Evolutionary conservation across 1,140 invertebrate genomes (phyloP), one percentile per base, ranked within the genome.

Genomic region (Episyrphus balteatus): DNA sequence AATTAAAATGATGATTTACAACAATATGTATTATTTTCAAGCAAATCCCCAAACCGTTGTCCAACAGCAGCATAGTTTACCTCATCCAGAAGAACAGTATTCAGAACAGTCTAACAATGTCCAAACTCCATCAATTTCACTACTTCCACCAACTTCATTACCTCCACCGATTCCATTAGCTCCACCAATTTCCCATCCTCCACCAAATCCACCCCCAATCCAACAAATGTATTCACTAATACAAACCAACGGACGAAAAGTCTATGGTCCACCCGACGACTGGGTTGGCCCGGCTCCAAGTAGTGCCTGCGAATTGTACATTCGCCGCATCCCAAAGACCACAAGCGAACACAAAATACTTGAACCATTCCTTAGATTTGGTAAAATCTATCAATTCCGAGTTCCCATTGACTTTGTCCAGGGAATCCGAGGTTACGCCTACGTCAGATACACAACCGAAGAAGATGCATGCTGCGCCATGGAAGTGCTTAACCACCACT

Each of bases 321-420:
- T 92, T 18, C 87, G 86, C 0, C 88, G 84, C 59, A 73, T 93
- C 11, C 88, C 88, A 0, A 68, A 83, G 13, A 77, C 87, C 57
- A 70, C 83, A 43, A 86, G 76, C 57, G 89, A 92, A 70, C 79
- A 88, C 56, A 83, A 87, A 46, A 66, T 93, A 6, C 78, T 90
- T n/a, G 84, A 86, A 0, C 58, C 91, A 0, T 89, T 92, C 54
- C 61, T 69, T 1, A 51, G 42, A 11, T 92, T 75, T 18, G 81
- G 80, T 0, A 63, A 73, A 41, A 78, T 93, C 44, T 89, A 88
- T 62, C 80, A 87, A 57, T 70, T 89, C 39, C 72, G 88, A 0
- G 68, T 92, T 2, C 91, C 86, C 82, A 82, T 86, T 77, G 81
- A 87, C 54, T 83, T 81, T 81, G 77, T 73, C 46, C 81, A 82